Evolutionary conservation across 2,888 invertebrate genomes (phyloP).

Genomic region (Oligia latruncula): DNA sequence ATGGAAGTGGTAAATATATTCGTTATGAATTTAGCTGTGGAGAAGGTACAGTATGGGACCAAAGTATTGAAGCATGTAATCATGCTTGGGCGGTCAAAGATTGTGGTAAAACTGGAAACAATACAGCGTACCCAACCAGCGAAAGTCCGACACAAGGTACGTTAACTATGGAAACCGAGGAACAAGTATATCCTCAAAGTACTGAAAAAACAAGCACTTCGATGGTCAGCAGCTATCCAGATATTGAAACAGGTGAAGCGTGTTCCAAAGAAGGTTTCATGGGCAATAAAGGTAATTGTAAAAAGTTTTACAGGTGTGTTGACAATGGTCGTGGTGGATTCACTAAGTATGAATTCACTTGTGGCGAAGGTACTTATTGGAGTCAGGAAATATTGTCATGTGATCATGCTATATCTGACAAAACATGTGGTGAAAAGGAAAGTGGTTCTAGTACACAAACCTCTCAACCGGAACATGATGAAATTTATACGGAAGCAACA

Average conservation of each 20-base stretch:
- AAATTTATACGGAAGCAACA: conserved; percentile 57
- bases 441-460: conserved; percentile 55
- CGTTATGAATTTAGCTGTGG: conserved; percentile 90
- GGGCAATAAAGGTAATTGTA: conserved; percentile 92
- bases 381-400: conserved; percentile 92
- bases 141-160: conserved; percentile 30
- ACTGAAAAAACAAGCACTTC: conserved; percentile 47
- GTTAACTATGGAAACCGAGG: conserved; percentile 22
- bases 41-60: conserved; percentile 91
- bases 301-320: conserved; percentile 94
- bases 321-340: conserved; percentile 90
- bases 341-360: conserved; percentile 92
- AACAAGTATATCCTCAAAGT: conserved; percentile 43
- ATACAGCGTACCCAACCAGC: conserved; percentile 37
- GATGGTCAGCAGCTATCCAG: conserved; percentile 23
- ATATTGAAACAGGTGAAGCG: conserved; percentile 15
- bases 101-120: conserved; percentile 60
- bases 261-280: conserved; percentile 85
- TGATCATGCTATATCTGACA: conserved; percentile 88
- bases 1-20: conserved; percentile 81
- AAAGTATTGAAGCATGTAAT: conserved; percentile 89
- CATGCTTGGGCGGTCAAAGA: conserved; percentile 80
- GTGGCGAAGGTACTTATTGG: conserved; percentile 95
- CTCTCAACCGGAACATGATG: conserved; percentile 59
- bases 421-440: conserved; percentile 54